These are phyloP conservation scores for Chrysaora quinquecirrha DNA, from an alignment of 30 jellyfish, hydroid and myxozoan genomes.

Conservation along the genomic window DNA sequence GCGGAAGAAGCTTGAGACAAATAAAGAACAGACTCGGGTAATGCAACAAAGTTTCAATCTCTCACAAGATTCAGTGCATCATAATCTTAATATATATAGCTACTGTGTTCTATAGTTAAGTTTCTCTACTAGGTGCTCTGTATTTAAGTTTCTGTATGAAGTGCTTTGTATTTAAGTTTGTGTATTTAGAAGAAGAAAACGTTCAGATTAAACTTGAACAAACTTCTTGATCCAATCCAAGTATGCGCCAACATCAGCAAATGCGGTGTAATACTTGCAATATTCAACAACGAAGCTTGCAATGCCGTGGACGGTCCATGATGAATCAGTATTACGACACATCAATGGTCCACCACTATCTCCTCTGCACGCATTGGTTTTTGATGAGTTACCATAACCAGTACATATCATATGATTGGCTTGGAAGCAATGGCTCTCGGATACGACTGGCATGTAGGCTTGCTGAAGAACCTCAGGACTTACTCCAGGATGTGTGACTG, in stretches of 20 bases:
- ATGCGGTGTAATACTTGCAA: too few relatives aligned
- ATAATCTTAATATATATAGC: too few relatives aligned
- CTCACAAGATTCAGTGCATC: too few relatives aligned
- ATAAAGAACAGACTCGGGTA: too few relatives aligned
- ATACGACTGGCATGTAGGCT: constrained; percentile 44
- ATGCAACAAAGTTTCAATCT: too few relatives aligned
- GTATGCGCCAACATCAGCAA: constrained; percentile 49
- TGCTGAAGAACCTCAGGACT: constrained; percentile 48
- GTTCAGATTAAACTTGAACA: constrained; percentile 3
- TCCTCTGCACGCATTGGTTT: constrained; percentile 63
- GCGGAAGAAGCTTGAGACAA: too few relatives aligned
- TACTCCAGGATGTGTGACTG: constrained; percentile 35
- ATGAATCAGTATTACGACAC: constrained; percentile 43
- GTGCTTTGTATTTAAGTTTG: too few relatives aligned
- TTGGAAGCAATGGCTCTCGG: constrained; percentile 36
- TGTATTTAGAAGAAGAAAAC: too few relatives aligned
- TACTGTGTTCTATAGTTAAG: too few relatives aligned
- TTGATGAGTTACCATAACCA: constrained; percentile 28
- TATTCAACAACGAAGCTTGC: too few relatives aligned
- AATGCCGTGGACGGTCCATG: constrained; percentile 65
- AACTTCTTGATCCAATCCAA: constrained; percentile 47
- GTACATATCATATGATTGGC: constrained; percentile 50
- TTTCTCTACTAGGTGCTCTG: too few relatives aligned
- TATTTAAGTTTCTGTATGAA: too few relatives aligned
- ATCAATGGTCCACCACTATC: constrained; percentile 77